phyloP scores from a whole-genome alignment of 2,888 invertebrate genomes.

The Andricus curvator region DNA sequence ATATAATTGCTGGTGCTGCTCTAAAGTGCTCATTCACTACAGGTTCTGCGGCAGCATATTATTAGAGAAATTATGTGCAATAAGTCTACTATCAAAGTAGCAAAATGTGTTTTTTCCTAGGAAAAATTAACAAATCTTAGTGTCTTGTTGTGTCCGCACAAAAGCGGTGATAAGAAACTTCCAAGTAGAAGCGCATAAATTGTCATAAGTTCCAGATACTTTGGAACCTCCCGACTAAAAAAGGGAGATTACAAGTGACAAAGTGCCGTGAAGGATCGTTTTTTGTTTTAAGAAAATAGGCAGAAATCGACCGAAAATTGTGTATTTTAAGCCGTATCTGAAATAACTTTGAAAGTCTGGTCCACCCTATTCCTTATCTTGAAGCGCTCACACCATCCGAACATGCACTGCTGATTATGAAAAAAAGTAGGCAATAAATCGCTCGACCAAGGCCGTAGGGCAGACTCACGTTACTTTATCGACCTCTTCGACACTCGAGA shows the following conservation, averaged over 20 bases:
- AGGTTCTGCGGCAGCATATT: conserved; percentile 2
- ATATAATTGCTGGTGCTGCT: conserved; percentile 32
- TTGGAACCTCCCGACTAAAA: not conserved
- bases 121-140: not conserved
- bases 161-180: not conserved
- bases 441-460: not conserved
- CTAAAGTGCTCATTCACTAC: conserved; percentile 14
- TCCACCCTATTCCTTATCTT: conserved; percentile 33
- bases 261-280: conserved; percentile 15
- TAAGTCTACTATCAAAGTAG: not conserved
- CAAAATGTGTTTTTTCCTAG: not conserved
- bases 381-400: conserved; percentile 25
- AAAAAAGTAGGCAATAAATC: conserved; percentile 25
- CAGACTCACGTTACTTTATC: not conserved
- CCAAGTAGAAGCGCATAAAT: conserved; percentile 6
- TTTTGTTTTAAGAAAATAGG: conserved; percentile 25
- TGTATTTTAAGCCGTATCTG: conserved; percentile 34
- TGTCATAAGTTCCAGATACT: conserved; percentile 24
- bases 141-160: not conserved
- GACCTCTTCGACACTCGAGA: not conserved
- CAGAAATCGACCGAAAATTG: conserved; percentile 35
- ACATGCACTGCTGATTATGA: conserved; percentile 29
- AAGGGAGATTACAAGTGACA: conserved; percentile 24
- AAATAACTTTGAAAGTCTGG: conserved; percentile 9
- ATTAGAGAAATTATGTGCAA: conserved; percentile 16